phyloP scores from a whole-genome alignment of 2,113 vertebrate species.

The Oryzias melastigma region DNA sequence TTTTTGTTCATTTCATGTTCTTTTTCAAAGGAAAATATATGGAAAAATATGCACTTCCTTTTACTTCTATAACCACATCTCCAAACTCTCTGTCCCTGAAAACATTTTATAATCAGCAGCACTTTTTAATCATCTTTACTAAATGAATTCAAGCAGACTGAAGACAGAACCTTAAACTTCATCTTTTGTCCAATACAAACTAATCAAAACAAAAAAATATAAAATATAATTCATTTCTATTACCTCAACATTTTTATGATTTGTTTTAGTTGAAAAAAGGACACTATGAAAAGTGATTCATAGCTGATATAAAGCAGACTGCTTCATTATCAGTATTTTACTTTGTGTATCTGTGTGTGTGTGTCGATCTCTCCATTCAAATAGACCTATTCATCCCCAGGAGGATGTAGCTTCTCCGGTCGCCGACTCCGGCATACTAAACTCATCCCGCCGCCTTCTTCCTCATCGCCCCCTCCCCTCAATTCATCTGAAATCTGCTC shows the following conservation, averaged over 20 bases:
- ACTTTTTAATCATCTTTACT: too few species aligned
- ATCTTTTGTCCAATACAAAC: too few species aligned
- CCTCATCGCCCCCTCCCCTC: constrained; percentile 7
- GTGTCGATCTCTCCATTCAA: constrained; percentile 29
- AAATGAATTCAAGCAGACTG: too few species aligned
- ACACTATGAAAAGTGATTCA: background rate
- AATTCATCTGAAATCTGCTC: constrained; percentile 44
- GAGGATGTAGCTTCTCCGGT: constrained; percentile 44
- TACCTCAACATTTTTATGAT: background rate
- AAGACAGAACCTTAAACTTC: too few species aligned
- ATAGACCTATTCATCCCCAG: constrained; percentile 45
- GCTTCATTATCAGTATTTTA: constrained; percentile 20
- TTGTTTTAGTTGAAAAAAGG: constrained; percentile 1
- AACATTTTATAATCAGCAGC: too few species aligned
- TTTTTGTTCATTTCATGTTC: too few species aligned
- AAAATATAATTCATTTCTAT: too few species aligned
- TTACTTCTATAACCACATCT: too few species aligned
- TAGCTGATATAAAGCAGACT: constrained; percentile 16
- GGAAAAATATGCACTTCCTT: too few species aligned
- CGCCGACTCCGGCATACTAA: constrained; percentile 52
- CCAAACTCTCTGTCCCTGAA: too few species aligned
- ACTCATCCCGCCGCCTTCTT: constrained; percentile 27
- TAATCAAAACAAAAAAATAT: too few species aligned
- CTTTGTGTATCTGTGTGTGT: constrained; percentile 2
- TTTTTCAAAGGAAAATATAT: too few species aligned